Evolutionary conservation across 2,888 invertebrate genomes (phyloP).

Genomic region (Eupithecia inturbata): DNA sequence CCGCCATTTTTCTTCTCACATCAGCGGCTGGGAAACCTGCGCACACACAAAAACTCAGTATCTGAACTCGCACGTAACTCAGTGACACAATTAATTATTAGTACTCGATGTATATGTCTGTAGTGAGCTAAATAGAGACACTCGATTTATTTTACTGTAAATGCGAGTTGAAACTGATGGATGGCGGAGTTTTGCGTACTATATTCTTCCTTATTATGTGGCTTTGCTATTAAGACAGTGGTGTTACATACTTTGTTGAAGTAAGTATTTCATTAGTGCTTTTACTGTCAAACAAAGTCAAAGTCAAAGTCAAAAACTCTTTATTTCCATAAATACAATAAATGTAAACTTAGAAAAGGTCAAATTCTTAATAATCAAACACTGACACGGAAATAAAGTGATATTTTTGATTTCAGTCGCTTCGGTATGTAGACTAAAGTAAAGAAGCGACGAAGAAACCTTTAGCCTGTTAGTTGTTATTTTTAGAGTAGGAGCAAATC

Average conservation of each 20-base stretch:
- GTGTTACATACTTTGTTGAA: neutral
- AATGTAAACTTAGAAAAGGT: no score
- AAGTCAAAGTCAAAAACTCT: no score
- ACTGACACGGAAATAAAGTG: no score
- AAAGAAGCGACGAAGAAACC: no score
- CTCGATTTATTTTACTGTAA: conserved; percentile 36
- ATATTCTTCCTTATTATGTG: no score
- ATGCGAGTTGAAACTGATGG: neutral
- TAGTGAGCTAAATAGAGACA: conserved; percentile 31
- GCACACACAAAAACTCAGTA: conserved; percentile 50
- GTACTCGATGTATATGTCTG: conserved; percentile 39
- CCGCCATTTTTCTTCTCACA: conserved; percentile 18
- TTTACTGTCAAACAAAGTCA: no score
- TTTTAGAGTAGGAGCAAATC: no score
- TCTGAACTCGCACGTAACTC: conserved; percentile 44
- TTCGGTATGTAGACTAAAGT: no score
- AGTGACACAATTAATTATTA: conserved; percentile 49
- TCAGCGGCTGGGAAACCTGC: conserved; percentile 47
- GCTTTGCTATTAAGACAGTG: neutral
- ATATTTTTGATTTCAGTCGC: no score
- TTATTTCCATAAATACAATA: no score
- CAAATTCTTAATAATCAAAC: no score
- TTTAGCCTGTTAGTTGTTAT: no score
- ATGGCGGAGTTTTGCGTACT: neutral
- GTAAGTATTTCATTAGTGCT: neutral